These are phyloP conservation scores for Oplegnathus fasciatus DNA, from an alignment of 2,113 vertebrate species.

Conservation along the genomic window DNA sequence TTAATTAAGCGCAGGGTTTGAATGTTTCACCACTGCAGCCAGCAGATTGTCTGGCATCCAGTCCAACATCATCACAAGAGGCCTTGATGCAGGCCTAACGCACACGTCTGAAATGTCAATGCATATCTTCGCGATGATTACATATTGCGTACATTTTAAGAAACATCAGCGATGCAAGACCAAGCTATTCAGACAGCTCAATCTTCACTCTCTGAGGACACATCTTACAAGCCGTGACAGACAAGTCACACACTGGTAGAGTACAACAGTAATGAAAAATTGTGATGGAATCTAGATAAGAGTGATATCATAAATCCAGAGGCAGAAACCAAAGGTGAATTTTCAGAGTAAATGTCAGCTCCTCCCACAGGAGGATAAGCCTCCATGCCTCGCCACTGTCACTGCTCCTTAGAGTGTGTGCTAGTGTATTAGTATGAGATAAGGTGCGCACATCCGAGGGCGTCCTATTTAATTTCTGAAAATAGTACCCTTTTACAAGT, in stretches of 20 bases:
- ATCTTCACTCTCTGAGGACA: conserved; percentile 20
- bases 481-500: conserved; percentile 68
- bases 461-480: conserved; percentile 70
- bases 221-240: conserved; percentile 51
- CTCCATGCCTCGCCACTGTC: conserved; percentile 50
- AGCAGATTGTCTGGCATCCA: conserved; percentile 44
- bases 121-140: conserved; percentile 34
- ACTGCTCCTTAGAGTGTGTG: conserved; percentile 41
- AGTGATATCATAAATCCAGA: conserved; percentile 76
- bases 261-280: conserved; percentile 61
- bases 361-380: conserved; percentile 77
- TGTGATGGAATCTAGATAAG: conserved; percentile 76
- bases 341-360: conserved; percentile 79
- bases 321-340: conserved; percentile 79
- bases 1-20: conserved; percentile 80
- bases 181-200: conserved; percentile 51
- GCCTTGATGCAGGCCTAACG: conserved; percentile 19
- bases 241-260: conserved; percentile 37
- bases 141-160: conserved; percentile 25
- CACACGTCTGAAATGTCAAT: conserved; percentile 48
- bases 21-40: conserved; percentile 64
- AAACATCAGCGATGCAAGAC: conserved; percentile 20
- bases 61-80: conserved; percentile 35
- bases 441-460: conserved; percentile 59
- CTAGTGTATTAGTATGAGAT: conserved; percentile 56